Conservation (phyloP, 2,888 invertebrate species). For the Eupithecia dodoneata region DNA sequence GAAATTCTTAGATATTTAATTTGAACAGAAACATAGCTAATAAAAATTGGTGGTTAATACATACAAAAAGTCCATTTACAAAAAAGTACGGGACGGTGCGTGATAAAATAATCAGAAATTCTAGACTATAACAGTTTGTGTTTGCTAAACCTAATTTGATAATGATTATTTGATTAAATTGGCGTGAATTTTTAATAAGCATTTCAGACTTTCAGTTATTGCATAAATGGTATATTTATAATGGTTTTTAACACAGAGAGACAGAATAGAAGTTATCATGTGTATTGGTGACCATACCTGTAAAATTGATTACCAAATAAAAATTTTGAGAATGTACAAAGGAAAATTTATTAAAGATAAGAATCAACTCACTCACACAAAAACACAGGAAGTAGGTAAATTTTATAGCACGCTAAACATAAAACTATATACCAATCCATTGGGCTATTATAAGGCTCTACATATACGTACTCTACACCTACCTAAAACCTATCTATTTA, state of each 20-base stretch:
- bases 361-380: neutral
- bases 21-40: no score
- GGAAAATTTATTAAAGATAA: no score
- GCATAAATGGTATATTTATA: neutral
- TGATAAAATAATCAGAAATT: neutral
- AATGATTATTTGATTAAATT: conserved; percentile 18
- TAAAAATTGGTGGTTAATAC: no score
- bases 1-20: no score
- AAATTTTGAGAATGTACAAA: neutral
- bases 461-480: no score
- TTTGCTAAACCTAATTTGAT: neutral
- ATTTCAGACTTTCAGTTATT: conserved; percentile 9
- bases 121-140: neutral
- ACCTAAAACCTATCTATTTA: no score
- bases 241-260: neutral
- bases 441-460: no score
- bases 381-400: neutral
- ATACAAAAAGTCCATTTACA: no score
- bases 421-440: neutral
- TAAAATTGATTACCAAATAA: neutral
- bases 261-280: neutral
- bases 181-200: conserved; percentile 16
- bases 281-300: neutral
- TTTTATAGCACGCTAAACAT: neutral
- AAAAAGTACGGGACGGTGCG: no score